Base-by-base conservation (phyloP, 2,888 invertebrate species). In the Dimorphilus gyrociliatus region DNA sequence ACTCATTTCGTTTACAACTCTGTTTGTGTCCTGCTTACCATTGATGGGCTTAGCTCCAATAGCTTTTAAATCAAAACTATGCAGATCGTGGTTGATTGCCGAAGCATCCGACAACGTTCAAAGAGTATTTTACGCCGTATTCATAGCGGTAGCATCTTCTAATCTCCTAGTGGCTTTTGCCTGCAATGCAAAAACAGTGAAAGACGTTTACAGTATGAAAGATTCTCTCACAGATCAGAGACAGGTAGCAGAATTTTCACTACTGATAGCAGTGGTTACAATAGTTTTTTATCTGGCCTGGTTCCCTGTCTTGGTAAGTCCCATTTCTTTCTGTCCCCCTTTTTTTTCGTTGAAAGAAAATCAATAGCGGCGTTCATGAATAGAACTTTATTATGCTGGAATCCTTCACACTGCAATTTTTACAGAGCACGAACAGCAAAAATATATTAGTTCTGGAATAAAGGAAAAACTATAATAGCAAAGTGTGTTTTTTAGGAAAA, bases 31-130 rank as follows among this genome's bases (percentile, higher is more conserved):
- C 8, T 35, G 40, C 16, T 32, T 51, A 13, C 51, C 51, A 2
- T 36, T 51, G 3, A 30, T 41, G 7, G 51, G 49, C 5, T 41
- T 48, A 4, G 51, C 47, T 4, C 51, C 51, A 7, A 27, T 29
- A 3, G 35, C 36, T 6, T 36, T 43, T 25, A 33, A 42, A 6
- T 30, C 34, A 2, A 25, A 23, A 2, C 32, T 33, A 5, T 51
- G 51, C 34, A 31, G 40, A 18, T 41, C 45, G n/a, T 50, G 49
- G 48, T 41, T 51, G 15, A 34, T 39, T 8, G 36, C 45, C 4
- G 38, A 31, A n/a, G n/a, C n/a, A n/a, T 4, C 27, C 37, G n/a
- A 19, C 18, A 5, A 5, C 23, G n/a, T n/a, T 29, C n/a, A 15
- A 16, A 23, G n/a, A n/a, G n/a, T n/a, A 3, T 51, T 45, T 31